Evolutionary conservation across 2,888 invertebrate genomes (phyloP).

Genomic region (Digitonthophagus gazella): DNA sequence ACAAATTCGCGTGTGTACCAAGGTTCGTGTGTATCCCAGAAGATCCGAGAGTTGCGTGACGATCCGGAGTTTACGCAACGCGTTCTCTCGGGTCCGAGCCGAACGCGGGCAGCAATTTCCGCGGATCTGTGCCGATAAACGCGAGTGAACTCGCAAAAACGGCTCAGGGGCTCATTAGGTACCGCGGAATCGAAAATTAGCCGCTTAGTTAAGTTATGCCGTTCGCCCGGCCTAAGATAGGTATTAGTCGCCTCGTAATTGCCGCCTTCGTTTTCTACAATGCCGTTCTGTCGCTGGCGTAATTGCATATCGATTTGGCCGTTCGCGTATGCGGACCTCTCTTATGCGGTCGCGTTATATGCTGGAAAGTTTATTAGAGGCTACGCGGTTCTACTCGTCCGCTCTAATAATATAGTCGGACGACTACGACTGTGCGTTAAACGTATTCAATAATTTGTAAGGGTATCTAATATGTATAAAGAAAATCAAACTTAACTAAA

Average conservation of each 20-base stretch:
- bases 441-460: not conserved
- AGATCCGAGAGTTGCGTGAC: not conserved
- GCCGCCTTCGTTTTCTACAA: not conserved
- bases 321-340: not conserved
- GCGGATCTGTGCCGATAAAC: not conserved
- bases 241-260: not conserved
- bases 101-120: not conserved
- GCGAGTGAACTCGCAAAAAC: not conserved
- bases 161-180: not conserved
- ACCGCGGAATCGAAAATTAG: not conserved
- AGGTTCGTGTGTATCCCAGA: not conserved
- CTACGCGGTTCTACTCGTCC: not conserved
- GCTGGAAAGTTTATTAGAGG: not conserved
- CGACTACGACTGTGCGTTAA: not conserved
- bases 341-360: not conserved
- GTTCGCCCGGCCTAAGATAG: not conserved
- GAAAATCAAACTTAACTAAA: too few species aligned
- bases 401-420: not conserved
- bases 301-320: not conserved
- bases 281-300: not conserved
- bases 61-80: not conserved
- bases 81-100: too few species aligned
- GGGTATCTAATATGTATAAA: too few species aligned
- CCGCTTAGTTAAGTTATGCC: not conserved
- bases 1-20: not conserved